Evolutionary conservation across 2,113 vertebrate genomes (phyloP), one percentile per base, ranked within the genome.

Genomic region (Daboia siamensis): DNA sequence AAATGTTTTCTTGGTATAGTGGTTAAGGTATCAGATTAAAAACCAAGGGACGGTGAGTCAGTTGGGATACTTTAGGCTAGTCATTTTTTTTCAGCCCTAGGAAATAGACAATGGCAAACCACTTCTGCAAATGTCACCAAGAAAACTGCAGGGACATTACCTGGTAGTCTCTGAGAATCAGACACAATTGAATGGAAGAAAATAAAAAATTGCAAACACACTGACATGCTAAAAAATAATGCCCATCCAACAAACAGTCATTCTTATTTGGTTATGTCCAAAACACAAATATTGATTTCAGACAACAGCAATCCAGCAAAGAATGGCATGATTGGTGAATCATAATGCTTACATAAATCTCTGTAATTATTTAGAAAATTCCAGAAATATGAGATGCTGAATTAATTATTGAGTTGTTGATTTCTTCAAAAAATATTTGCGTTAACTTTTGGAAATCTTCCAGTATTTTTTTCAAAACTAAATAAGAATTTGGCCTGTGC

Each of bases 371-470:
- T 91, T 23, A 52, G 17, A 86, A 87, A 86, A 87, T 87, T 55
- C 86, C 46, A 87, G 85, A 87, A 61, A 4, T 23, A 86, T 87
- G 46, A 61, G 10, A 52, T 61, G 26, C 46, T n/a, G 21, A 17
- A 3, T 39, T 91, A 61, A 87, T 91, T 64, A 87, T 17, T 12
- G 86, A 64, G 44, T n/a, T 61, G 56, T 87, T 91, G 57, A 87
- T 87, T 87, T 64, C 55, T 91, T 57, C 44, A 91, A 24, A 87
- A 24, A 57, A 24, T 3, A 29, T 59, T 59, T 91, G 61, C 24
- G 21, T 48, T 91, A 12, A 20, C 56, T 26, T n/a, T 33, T 91
- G 90, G 90, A 91, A 91, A 91, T 87, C 56, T 57, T 57, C 90
- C 17, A 52, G 29, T 61, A 44, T 51, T 87, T 85, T 52, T 84